A percentile compares a stretch with the other conserved stretches of the same genome.
phyloP scores from a whole-genome alignment of 1,140 invertebrate species.

The Drosophila repleta region DNA sequence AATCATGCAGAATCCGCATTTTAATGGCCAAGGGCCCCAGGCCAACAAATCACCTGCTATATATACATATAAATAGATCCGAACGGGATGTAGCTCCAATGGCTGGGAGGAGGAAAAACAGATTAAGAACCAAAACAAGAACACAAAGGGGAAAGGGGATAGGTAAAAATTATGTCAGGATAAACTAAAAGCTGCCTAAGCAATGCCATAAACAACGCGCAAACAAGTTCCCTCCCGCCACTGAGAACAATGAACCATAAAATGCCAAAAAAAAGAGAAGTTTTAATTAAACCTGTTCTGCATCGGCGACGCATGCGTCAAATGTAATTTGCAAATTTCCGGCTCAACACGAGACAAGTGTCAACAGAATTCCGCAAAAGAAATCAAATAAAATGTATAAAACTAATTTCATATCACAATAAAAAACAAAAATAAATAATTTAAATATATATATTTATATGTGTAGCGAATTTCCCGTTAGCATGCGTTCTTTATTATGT shows the following conservation, averaged over 20 bases:
- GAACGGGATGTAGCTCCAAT: not conserved
- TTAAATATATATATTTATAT: conserved; percentile 2
- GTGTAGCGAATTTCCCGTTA: conserved; percentile 14
- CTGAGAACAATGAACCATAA: conserved; percentile 28
- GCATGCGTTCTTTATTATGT: not conserved
- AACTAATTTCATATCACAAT: not conserved
- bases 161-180: not conserved
- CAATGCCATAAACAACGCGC: not conserved
- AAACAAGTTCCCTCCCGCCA: conserved; percentile 14
- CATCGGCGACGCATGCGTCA: conserved; percentile 1
- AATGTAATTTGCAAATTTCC: conserved; percentile 24
- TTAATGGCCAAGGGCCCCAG: conserved; percentile 10
- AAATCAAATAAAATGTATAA: not conserved
- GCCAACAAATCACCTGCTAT: conserved; percentile 1
- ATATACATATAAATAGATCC: not conserved
- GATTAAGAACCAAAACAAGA: not conserved
- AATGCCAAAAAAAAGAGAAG: conserved; percentile 6
- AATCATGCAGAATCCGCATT: not conserved
- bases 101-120: not conserved
- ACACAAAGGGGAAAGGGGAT: not conserved
- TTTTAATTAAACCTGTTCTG: conserved; percentile 8
- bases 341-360: not conserved
- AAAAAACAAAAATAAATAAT: conserved; percentile 6
- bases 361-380: not conserved
- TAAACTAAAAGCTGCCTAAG: not conserved